Evolutionary conservation across 2,888 invertebrate genomes (phyloP).

Genomic region (Callosobruchus maculatus): DNA sequence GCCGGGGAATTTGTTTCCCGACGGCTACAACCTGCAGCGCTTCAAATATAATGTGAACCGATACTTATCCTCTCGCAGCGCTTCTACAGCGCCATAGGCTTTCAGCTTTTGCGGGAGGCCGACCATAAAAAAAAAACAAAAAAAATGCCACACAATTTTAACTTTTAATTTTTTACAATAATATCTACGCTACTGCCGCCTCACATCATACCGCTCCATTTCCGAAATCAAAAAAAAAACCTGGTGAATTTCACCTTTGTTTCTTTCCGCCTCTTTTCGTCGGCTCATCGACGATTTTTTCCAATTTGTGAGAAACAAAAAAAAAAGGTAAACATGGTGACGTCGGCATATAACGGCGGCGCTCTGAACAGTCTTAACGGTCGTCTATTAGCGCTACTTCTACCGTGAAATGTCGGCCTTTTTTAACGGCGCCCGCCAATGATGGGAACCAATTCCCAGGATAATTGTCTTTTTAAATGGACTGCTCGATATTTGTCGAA

Average conservation of each 20-base stretch:
- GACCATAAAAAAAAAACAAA: too few relatives aligned
- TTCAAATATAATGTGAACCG: too few relatives aligned
- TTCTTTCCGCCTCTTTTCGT: not conserved
- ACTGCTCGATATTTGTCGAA: not conserved
- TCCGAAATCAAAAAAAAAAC: not conserved
- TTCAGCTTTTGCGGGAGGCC: too few relatives aligned
- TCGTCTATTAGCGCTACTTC: not conserved
- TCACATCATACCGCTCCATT: not conserved
- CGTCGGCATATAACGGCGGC: not conserved
- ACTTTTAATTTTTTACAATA: too few relatives aligned
- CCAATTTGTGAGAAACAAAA: not conserved
- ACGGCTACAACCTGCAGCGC: too few relatives aligned
- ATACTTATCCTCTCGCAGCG: too few relatives aligned
- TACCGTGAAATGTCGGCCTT: not conserved
- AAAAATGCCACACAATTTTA: too few relatives aligned
- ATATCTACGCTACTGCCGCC: not conserved
- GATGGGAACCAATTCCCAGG: not conserved
- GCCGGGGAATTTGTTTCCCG: too few relatives aligned
- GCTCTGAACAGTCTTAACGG: too few relatives aligned
- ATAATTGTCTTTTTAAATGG: not conserved
- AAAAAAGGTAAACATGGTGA: not conserved
- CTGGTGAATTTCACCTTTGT: not conserved
- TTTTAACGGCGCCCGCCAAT: conserved; percentile 7
- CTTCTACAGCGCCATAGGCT: too few relatives aligned
- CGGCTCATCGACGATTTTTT: not conserved